These are phyloP conservation scores for Hydrozoanthus gracilis DNA, from an alignment of 92 coral and sea anemone species.

Conservation along the genomic window DNA sequence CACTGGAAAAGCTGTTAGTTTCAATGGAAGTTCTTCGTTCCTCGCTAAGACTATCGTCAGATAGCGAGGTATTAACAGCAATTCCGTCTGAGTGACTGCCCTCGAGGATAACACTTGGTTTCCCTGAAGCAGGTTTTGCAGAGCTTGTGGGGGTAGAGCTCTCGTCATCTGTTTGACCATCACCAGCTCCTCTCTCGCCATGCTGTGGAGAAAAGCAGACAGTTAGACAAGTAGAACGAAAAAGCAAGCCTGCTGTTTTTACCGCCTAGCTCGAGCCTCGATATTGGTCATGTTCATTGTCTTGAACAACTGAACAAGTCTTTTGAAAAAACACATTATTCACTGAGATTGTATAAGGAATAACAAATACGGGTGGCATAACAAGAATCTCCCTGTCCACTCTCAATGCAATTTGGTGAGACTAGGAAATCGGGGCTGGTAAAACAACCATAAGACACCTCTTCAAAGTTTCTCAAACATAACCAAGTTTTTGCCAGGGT, in stretches of 20 bases:
- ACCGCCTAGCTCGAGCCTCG: too few species aligned
- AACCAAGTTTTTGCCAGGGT: too few species aligned
- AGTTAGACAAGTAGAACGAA: neutral
- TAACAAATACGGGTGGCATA: too few species aligned
- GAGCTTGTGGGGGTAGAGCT: neutral
- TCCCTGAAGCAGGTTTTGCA: neutral
- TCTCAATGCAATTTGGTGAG: too few species aligned
- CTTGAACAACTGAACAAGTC: too few species aligned
- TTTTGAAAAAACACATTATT: too few species aligned
- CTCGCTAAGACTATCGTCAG: neutral
- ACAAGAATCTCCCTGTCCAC: too few species aligned
- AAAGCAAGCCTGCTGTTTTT: neutral
- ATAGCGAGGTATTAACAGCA: neutral
- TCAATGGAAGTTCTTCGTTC: neutral
- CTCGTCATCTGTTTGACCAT: constrained; percentile 44
- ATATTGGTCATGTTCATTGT: too few species aligned
- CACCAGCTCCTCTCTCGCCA: constrained; percentile 37
- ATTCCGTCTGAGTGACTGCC: neutral
- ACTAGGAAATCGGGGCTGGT: too few species aligned
- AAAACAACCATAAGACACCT: too few species aligned
- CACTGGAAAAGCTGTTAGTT: neutral
- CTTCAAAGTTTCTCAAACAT: too few species aligned
- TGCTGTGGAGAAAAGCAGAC: neutral
- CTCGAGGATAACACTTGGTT: neutral
- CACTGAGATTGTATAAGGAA: too few species aligned